phyloP scores from a whole-genome alignment of 2,113 vertebrate species.

The Peromyscus polionotus region DNA sequence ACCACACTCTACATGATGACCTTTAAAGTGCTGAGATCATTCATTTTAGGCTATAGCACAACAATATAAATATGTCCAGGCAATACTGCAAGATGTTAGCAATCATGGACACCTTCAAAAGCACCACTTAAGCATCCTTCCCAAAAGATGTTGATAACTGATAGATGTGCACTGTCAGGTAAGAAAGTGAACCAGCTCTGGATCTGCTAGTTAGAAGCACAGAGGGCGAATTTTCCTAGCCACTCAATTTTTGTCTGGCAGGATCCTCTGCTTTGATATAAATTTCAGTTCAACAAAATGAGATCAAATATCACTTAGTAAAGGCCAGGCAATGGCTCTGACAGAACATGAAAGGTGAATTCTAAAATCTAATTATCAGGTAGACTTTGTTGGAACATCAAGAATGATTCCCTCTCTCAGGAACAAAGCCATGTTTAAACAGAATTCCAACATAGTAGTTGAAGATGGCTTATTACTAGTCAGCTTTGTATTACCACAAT shows the following conservation, averaged over 20 bases:
- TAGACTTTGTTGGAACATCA: neutral
- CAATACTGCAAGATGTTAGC: neutral
- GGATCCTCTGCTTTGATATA: neutral
- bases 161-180: neutral
- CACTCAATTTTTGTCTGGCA: neutral
- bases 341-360: neutral
- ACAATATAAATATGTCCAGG: neutral
- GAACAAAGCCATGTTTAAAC: neutral
- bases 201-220: neutral
- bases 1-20: neutral
- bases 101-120: neutral
- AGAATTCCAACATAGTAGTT: neutral
- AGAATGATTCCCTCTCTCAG: neutral
- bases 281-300: slow-evolving; percentile 9
- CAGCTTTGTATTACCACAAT: neutral
- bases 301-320: neutral
- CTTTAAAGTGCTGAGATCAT: neutral
- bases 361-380: neutral
- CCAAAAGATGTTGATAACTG: neutral
- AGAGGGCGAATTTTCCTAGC: neutral
- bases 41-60: neutral
- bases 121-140: neutral
- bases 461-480: neutral
- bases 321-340: neutral
- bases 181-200: neutral